Evolutionary conservation across 2,888 invertebrate species (phyloP).

Genomic region (Hemistola chrysoprasaria): DNA sequence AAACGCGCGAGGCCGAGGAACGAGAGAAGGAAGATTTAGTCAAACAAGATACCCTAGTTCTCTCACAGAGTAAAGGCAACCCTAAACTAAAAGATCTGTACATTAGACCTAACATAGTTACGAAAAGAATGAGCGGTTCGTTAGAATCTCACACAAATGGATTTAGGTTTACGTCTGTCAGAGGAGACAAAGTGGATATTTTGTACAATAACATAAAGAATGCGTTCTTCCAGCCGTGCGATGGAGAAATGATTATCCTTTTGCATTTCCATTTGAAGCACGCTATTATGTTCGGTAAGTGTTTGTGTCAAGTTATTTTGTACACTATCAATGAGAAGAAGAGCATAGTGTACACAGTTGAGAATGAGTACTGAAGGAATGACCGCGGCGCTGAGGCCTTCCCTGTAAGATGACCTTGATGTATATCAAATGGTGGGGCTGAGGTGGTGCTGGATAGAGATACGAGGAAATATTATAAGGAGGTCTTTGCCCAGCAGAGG

Average conservation of each 20-base stretch:
- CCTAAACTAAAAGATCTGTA: conserved; percentile 98
- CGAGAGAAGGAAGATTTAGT: conserved; percentile 99
- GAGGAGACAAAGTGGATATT: conserved; percentile 99
- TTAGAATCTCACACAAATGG: conserved; percentile 98
- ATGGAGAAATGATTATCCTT: conserved; percentile 99
- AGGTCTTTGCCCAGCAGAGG: too few relatives aligned
- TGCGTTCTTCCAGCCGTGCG: conserved; percentile 99
- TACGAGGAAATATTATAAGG: too few relatives aligned
- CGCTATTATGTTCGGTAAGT: conserved; percentile 98
- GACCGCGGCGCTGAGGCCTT: too few relatives aligned
- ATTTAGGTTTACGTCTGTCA: conserved; percentile 98
- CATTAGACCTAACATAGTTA: conserved; percentile 99
- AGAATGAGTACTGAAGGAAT: too few relatives aligned
- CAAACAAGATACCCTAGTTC: conserved; percentile 97
- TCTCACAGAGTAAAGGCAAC: conserved; percentile 98
- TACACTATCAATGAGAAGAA: too few relatives aligned
- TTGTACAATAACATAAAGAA: conserved; percentile 99
- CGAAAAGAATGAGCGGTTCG: conserved; percentile 96
- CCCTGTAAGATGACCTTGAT: too few relatives aligned
- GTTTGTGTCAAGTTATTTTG: too few relatives aligned
- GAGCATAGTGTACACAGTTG: too few relatives aligned
- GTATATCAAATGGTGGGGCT: too few relatives aligned
- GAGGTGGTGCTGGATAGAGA: too few relatives aligned
- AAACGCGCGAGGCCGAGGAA: conserved; percentile 98
- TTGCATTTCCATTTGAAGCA: conserved; percentile 99